Evolutionary conservation across 2,888 invertebrate genomes (phyloP).

Genomic region (Scaptomyza cyrtandrae): DNA sequence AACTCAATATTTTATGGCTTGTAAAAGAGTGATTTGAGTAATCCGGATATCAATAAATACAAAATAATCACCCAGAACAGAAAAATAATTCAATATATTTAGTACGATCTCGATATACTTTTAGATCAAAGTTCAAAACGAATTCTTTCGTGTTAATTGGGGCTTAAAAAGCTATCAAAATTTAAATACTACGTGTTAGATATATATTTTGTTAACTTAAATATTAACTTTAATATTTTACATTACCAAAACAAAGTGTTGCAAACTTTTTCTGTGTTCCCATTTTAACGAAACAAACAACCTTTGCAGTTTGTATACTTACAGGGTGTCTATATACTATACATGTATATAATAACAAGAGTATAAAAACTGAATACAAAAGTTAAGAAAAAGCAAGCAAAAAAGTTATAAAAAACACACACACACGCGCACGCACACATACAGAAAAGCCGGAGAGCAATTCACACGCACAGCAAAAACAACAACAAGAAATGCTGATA

Average conservation of each 20-base stretch:
- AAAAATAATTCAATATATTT: too few species aligned
- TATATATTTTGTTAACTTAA: not conserved
- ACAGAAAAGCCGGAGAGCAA: slow-evolving; percentile 66
- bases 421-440: slow-evolving; percentile 2
- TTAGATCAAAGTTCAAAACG: too few species aligned
- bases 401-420: slow-evolving; percentile 47
- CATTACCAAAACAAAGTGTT: not conserved
- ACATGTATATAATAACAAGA: slow-evolving; percentile 3
- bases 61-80: too few species aligned
- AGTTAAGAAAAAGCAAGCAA: slow-evolving; percentile 39
- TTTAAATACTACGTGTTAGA: not conserved
- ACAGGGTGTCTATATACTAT: slow-evolving; percentile 39
- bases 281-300: not conserved
- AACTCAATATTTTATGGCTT: too few species aligned
- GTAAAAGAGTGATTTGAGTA: too few species aligned
- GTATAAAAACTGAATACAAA: slow-evolving; percentile 23
- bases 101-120: too few species aligned
- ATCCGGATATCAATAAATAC: too few species aligned
- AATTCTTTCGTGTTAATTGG: too few species aligned
- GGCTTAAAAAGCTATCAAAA: not conserved
- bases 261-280: too few species aligned
- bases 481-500: slow-evolving; percentile 52
- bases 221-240: not conserved
- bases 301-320: slow-evolving; percentile 1
- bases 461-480: slow-evolving; percentile 70